These are phyloP conservation scores for Acanthosoma haemorrhoidale DNA, from an alignment of 2,888 invertebrate species.

Conservation along the genomic window DNA sequence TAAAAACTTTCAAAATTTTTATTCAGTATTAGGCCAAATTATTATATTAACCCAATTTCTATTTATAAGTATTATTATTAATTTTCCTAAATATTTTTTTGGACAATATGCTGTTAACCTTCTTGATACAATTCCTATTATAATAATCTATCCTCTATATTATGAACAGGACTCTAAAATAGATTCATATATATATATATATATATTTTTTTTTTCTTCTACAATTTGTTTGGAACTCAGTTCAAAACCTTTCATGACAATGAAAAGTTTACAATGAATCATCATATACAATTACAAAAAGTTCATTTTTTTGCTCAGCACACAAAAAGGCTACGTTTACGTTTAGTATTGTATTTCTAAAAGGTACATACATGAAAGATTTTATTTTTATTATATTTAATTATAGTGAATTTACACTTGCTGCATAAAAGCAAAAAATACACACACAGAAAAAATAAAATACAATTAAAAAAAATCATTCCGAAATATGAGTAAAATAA, in stretches of 20 bases:
- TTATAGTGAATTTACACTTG: background rate
- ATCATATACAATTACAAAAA: background rate
- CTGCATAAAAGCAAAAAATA: background rate
- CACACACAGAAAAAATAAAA: constrained; percentile 1
- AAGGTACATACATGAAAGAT: background rate
- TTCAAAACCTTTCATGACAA: constrained; percentile 14
- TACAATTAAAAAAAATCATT: background rate
- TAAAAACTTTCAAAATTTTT: constrained; percentile 11
- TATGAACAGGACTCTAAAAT: constrained; percentile 17
- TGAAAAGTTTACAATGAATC: constrained; percentile 11
- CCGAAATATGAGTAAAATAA: background rate
- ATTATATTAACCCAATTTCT: constrained; percentile 20
- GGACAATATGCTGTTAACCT: constrained; percentile 20
- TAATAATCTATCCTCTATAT: background rate
- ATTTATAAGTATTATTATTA: constrained; percentile 1
- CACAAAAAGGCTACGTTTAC: constrained; percentile 15
- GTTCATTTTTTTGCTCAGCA: background rate
- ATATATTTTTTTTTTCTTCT: background rate
- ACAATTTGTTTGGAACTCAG: constrained; percentile 20
- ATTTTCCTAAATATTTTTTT: constrained; percentile 11
- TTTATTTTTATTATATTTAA: background rate
- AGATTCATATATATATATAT: no score
- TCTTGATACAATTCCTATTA: background rate
- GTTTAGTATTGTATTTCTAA: background rate
- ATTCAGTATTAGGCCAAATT: constrained; percentile 22